These are phyloP conservation scores for Menidia beryllina DNA, from an alignment of 2,113 vertebrate genomes.

Conservation along the genomic window DNA sequence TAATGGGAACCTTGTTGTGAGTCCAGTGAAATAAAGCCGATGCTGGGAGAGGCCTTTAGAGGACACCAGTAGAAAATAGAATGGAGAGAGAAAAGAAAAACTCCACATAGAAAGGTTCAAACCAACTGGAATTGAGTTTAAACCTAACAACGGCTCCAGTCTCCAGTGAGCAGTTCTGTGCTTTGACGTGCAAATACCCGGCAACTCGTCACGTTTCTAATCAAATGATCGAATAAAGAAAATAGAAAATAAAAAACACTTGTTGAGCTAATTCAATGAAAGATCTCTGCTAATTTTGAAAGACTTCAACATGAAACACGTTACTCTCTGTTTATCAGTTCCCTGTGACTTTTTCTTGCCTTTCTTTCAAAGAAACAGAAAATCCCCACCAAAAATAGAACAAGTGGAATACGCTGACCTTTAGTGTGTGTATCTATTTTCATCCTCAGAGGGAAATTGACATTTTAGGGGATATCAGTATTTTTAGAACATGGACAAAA, in stretches of 20 bases:
- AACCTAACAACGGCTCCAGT: too few species aligned
- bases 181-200: not conserved
- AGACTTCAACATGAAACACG: not conserved
- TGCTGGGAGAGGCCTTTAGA: too few species aligned
- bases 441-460: not conserved
- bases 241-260: too few species aligned
- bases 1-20: too few species aligned
- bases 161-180: not conserved
- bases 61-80: too few species aligned
- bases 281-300: not conserved
- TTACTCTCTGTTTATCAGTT: slow-evolving; percentile 1
- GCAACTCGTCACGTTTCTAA: not conserved
- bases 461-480: not conserved
- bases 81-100: too few species aligned
- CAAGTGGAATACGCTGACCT: slow-evolving; percentile 29
- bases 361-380: not conserved
- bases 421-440: slow-evolving; percentile 2
- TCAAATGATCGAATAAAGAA: not conserved
- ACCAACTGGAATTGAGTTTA: too few species aligned
- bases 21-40: too few species aligned
- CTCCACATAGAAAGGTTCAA: too few species aligned
- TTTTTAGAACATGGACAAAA: not conserved
- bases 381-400: slow-evolving; percentile 23
- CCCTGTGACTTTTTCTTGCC: not conserved
- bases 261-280: not conserved